Conservation (phyloP, 2,797 vertebrate species). For the Vultur gryphus region DNA sequence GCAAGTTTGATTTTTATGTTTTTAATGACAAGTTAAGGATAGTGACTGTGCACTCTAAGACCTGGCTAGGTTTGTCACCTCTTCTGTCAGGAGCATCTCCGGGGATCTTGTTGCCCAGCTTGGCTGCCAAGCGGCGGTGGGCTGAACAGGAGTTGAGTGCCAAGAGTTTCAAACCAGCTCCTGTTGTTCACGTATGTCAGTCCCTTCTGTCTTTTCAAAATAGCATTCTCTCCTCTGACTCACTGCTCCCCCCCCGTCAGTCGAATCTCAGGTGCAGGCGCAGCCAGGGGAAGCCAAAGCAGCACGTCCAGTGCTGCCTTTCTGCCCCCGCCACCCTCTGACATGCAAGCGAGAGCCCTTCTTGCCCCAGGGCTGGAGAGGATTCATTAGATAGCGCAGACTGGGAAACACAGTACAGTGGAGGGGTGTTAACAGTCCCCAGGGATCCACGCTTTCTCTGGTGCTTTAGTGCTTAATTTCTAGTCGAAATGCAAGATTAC, state of each 20-base stretch:
- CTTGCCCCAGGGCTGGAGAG: not conserved
- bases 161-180: not conserved
- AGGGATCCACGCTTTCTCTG: not conserved
- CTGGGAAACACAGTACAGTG: not conserved
- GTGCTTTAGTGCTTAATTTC: not conserved
- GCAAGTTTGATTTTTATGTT: not conserved
- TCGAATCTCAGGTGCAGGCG: not conserved
- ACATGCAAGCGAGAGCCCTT: accelerated
- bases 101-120: not conserved
- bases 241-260: accelerated
- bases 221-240: not conserved
- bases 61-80: not conserved
- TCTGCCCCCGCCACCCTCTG: not conserved
- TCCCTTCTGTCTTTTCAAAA: not conserved
- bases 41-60: not conserved
- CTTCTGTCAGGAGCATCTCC: not conserved
- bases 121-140: not conserved
- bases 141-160: not conserved
- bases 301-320: accelerated
- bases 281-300: not conserved
- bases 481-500: not conserved
- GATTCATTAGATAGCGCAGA: not conserved
- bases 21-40: not conserved
- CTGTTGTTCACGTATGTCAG: not conserved
- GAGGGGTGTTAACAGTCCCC: not conserved